Evolutionary conservation across 2,888 invertebrate genomes (phyloP), one percentile per base, ranked within the genome.

Genomic region (Ennomos fuscantarius): DNA sequence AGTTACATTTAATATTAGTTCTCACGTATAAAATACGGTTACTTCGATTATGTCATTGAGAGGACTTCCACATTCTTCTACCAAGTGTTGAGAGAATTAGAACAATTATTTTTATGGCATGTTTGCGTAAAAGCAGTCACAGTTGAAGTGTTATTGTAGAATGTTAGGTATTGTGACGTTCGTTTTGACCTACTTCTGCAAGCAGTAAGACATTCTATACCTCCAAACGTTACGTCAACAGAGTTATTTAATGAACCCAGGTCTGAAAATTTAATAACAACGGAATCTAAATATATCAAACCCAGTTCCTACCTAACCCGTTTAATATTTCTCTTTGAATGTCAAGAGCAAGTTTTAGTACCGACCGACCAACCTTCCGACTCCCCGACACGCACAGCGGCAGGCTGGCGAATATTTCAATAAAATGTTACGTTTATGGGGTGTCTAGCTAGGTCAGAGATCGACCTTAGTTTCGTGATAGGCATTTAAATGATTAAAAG

Each of bases 311-410:
- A n/a, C 46, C 8, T n/a, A n/a, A 33, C 12, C 42, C 32, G 51
- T 48, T 36, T 48, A 44, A 58, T 58, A 45, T 53, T 58, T 58
- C 49, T 34, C 41, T 53, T 52, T 49, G 49, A 59, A 59, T 54
- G 53, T 48, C 57, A 57, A 57, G 57, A 57, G 8, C 57, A 48
- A 52, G 48, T 48, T 40, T 49, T 12, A 52, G 45, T 31, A 39
- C 32, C 41, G 36, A 15, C 24, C 24, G 24, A 3, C 5, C 24
- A 13, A 39, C 32, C 41, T 32, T 11, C 24, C 24, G 24, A 3
- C 5, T 6, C 36, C 9, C 24, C 10, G 31, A 12, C 32, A 32
- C 39, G 55, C 44, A n/a, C 13, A 48, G 31, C 24, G 24, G 24
- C 6, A 24, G 2, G 24, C 24, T 41, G 34, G 43, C 57, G 24